Evolutionary conservation across 2,888 invertebrate species (phyloP), one percentile per base, ranked within the genome.

Genomic region (Masnerella sp.): DNA sequence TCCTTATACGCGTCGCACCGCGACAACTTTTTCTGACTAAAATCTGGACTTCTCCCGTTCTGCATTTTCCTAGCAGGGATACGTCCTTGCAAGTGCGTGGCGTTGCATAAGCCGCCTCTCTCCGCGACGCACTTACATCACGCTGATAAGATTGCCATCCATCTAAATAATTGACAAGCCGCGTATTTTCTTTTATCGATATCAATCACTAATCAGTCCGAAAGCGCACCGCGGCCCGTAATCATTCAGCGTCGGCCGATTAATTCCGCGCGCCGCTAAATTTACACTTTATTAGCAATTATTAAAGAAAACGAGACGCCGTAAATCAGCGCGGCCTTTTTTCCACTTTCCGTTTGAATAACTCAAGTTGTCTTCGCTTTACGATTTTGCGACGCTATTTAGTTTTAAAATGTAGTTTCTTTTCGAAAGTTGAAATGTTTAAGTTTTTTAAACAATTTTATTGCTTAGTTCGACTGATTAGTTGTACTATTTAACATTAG

Each of bases 261-360:
- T 58, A 64, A 62, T 68, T 73, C 62, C 18, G 42, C 28, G 17
- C 64, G 36, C 52, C 62, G 45, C 38, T 38, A 58, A 68, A 68
- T 64, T 74, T 68, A 74, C 73, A 69, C 68, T 64, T 61, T 42
- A 74, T 74, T 64, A 69, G 58, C 73, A 64, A 74, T 74, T 74
- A 74, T 74, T 52, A 45, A 62, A 58, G 62, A 36, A 54, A 64
- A 51, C 58, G n/a, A 52, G 58, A 54, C 15, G 47, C 40, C 45
- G 62, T 74, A 74, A 69, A 74, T 74, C 74, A 69, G 38, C 28
- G 28, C 38, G 40, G 38, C 25, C 52, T 56, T 42, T 42, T 56
- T 38, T 34, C 12, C 7, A 5, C 12, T 28, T 36, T 28, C 36
- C 51, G 22, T 64, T 58, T 47, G 56, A 52, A 58, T 54, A 58